Base-by-base conservation (phyloP, 1,140 invertebrate species). In the Rhopalosiphum padi region DNA sequence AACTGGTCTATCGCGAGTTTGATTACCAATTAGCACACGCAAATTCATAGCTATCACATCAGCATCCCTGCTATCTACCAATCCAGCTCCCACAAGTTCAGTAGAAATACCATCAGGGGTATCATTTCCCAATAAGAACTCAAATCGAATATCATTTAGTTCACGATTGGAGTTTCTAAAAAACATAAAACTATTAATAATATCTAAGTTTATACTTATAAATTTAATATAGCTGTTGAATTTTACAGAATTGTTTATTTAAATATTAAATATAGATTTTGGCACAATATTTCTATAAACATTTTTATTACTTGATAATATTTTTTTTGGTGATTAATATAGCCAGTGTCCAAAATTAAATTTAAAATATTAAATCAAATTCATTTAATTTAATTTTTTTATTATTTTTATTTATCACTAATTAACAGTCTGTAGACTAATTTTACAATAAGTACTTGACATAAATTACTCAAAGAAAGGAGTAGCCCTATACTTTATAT, bases 131-230 rank as follows among this genome's bases (percentile, higher is more conserved):
- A 97, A 97, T 8, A 97, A 97, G 95, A 98, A 99, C 95, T 99
- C 98, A 95, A 99, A 99, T 94, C 98, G 97, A 94, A 99, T 99
- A 95, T 99, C 99, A 95, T 99, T 99, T 68, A 99, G 95, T 95
- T 99, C 99, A 93, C 97, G 96, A 94, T 97, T 97, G 83, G 97
- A 96, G 96, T 99, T 99, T 94, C 98, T 88, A 94, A 94, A 94
- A 41, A 53, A 77, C 30, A 46, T 51, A 35, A 41, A 60, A 85
- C 55, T 53, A 51, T 53, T 37, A 37, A 35, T 87, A 77, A 51
- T 55, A 89, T 89, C 23, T 22, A 51, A 41, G n/a, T 53, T 18
- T 89, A 9, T 87, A 88, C 46, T 48, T 87, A 21, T 21, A 9
- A 88, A 88, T 35, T 25, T 21, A 7, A 51, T 86, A 30, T 22